Base-by-base conservation (phyloP, 2,113 vertebrate species). In the Capreolus pygargus region DNA sequence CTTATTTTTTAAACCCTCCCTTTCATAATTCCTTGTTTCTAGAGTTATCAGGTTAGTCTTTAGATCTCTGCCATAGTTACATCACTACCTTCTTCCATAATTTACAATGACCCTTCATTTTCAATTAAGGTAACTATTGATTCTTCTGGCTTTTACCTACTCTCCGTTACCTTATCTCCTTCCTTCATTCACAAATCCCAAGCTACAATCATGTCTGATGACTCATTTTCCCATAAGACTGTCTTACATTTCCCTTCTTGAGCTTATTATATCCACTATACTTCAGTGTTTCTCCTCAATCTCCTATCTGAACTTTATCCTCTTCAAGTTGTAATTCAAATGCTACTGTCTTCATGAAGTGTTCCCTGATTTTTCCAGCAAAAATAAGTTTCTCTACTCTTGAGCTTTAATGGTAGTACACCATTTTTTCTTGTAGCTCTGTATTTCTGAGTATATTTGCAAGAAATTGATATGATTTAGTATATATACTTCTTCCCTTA, bases 361-460 rank as follows among this genome's bases (percentile, higher is more conserved):
- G 3, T 33, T 79, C 7, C 27, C 19, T 23, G 19, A 67, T 47
- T 94, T 36, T 78, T 85, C 47, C 30, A 67, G 52, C 25, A 43
- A 96, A 79, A 91, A 39, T 36, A 50, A 84, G 15, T 30, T 83
- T 95, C 58, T 86, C 43, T 92, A 74, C 36, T 47, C 21, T 91
- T 89, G 15, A 11, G 15, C 7, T 91, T 91, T 70, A 85, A 87
- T 50, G 27, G 19, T 64, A 82, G 28, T 57, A 61, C 5, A 43
- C 28, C 64, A 95, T 79, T 67, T 54, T 86, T 88, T 58, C 52
- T 81, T 36, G 47, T 70, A 74, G 33, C 47, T 91, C 45, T 97
- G 23, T 89, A 88, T 82, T 93, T 95, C 57, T 91, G 23, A 95
- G n/a, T 19, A 55, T 85, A 90, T 67, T 93, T 96, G 7, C 60